phyloP scores from a whole-genome alignment of 2,797 vertebrate genomes.

The Crocidura indochinensis region DNA sequence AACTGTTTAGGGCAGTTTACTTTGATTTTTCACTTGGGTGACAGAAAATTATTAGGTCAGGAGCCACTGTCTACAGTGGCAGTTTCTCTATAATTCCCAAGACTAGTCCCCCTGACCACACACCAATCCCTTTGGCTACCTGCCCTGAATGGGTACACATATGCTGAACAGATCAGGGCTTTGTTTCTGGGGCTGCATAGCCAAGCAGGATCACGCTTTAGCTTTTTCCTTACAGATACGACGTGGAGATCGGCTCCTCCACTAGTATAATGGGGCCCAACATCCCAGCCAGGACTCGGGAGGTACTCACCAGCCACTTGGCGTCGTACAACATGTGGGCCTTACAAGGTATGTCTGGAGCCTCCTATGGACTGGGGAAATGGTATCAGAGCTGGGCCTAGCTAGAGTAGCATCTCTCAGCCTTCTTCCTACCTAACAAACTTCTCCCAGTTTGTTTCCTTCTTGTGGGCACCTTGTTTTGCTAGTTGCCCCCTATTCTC shows the following conservation, averaged over 20 bases:
- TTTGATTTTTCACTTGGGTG: conserved; percentile 8
- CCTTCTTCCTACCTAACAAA: no score
- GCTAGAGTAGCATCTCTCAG: no score
- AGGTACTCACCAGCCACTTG: conserved; percentile 94
- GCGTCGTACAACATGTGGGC: conserved; percentile 97
- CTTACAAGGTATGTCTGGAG: conserved; percentile 92
- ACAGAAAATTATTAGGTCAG: conserved; percentile 3
- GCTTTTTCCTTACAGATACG: conserved; percentile 91
- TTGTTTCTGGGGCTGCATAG: background rate
- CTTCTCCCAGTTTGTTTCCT: no score
- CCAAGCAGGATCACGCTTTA: background rate
- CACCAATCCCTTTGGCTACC: background rate
- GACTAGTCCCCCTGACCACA: background rate
- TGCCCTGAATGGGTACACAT: background rate
- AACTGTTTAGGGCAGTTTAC: background rate
- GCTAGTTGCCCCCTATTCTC: no score
- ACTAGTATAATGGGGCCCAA: conserved; percentile 96
- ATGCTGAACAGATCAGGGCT: background rate
- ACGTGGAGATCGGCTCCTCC: conserved; percentile 95
- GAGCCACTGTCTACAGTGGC: background rate
- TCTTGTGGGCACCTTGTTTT: no score
- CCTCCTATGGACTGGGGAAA: background rate
- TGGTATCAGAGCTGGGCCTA: no score
- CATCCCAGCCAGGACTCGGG: conserved; percentile 94
- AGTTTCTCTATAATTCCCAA: background rate